Base-by-base conservation (phyloP, 2,797 vertebrate genomes). In the Argentina silus region DNA sequence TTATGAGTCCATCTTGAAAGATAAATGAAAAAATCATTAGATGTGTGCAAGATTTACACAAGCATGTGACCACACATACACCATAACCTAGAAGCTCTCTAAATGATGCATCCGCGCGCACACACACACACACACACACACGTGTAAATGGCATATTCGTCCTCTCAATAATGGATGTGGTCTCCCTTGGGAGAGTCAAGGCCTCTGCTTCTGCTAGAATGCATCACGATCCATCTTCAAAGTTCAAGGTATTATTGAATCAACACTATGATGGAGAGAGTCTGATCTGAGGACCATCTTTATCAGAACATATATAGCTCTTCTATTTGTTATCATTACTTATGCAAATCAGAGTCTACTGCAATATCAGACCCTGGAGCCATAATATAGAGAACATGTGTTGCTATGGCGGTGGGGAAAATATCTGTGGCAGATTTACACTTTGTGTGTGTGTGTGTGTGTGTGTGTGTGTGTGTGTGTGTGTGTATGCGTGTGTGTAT, bases 121-220 rank as follows among this genome's bases (percentile, higher is more conserved):
- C 36, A 69, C 48, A 53, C 68, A 76, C 19, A 67, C 55, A 53
- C 51, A 73, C 44, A 61, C 53, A 70, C 60, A 57, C 70, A 64
- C 21, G 45, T 75, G 15, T 66, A 71, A 79, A 74, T 51, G 62
- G 47, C 66, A 76, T 67, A 60, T 66, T 75, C 27, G 71, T 74
- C 76, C 59, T 50, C 76, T 83, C 78, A 86, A 85, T 86, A 78
- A 86, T 85, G 80, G 64, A 85, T 86, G 84, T 56, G 27, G 10
- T 53, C 42, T 66, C 79, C 76, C 74, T 47, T 17, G 64, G 73
- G 77, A 77, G 44, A 47, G 59, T 62, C 51, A 73, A 70, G 65
- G 57, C 73, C 74, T 74, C 70, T 61, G 73, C 51, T 70, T 23
- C 48, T 50, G 45, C 21, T 50, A 27, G 63, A 59, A 42, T 42